These are phyloP conservation scores for Morpho deidamia DNA, from an alignment of 2,888 invertebrate genomes.

Conservation along the genomic window DNA sequence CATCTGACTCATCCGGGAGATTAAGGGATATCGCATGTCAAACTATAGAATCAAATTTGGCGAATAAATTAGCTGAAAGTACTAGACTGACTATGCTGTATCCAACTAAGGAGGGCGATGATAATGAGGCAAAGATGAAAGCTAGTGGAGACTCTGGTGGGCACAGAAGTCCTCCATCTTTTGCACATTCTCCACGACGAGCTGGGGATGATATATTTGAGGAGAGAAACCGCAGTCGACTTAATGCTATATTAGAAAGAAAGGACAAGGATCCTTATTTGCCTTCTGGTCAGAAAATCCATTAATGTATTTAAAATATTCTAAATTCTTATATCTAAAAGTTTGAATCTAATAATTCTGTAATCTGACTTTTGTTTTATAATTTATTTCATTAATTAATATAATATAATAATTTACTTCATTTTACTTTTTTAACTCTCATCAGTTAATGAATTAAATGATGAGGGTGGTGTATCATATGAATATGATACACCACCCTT, in stretches of 20 bases:
- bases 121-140: slow-evolving; percentile 54
- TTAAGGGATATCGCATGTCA: slow-evolving; percentile 66
- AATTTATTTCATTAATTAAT: too few species aligned
- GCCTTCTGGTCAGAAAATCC: slow-evolving; percentile 45
- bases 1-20: slow-evolving; percentile 49
- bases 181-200: slow-evolving; percentile 36
- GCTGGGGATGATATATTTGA: slow-evolving; percentile 50
- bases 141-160: slow-evolving; percentile 59
- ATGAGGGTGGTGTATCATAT: too few species aligned
- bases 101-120: slow-evolving; percentile 53
- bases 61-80: slow-evolving; percentile 55
- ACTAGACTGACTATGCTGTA: slow-evolving; percentile 68
- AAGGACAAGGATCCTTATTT: slow-evolving; percentile 66
- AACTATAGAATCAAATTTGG: slow-evolving; percentile 58
- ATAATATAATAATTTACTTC: too few species aligned
- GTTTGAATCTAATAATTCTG: too few species aligned
- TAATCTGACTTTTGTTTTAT: too few species aligned
- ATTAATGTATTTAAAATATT: too few species aligned
- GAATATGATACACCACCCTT: too few species aligned
- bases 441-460: too few species aligned
- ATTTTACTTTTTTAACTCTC: too few species aligned
- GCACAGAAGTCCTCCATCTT: slow-evolving; percentile 34
- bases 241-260: slow-evolving; percentile 62
- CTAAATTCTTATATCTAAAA: too few species aligned
- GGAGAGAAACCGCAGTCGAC: slow-evolving; percentile 53